Evolutionary conservation across 2,113 vertebrate species (phyloP).

Genomic region (Syngnathoides biaculeatus): DNA sequence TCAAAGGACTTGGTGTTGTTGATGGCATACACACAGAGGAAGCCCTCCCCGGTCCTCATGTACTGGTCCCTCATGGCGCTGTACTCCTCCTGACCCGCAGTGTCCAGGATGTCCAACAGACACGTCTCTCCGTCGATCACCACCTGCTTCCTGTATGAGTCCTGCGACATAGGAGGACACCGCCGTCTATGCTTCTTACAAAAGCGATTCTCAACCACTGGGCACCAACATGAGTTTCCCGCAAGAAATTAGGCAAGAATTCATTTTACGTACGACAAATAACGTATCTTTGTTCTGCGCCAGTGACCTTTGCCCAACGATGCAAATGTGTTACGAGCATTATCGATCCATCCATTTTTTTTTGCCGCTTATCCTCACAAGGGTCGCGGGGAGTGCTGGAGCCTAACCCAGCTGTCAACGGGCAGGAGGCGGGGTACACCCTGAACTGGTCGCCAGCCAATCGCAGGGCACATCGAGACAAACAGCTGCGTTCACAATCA

Average conservation of each 20-base stretch:
- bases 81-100: slow-evolving; percentile 79
- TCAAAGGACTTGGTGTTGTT: slow-evolving; percentile 83
- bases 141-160: slow-evolving; percentile 78
- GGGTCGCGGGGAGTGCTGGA: too few species aligned
- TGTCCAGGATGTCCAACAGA: slow-evolving; percentile 78
- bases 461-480: too few species aligned
- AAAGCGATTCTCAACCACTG: not conserved
- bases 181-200: not conserved
- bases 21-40: slow-evolving; percentile 86
- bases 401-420: too few species aligned
- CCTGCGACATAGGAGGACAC: slow-evolving; percentile 38
- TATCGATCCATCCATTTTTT: too few species aligned
- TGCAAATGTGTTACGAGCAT: too few species aligned
- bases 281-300: too few species aligned
- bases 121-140: slow-evolving; percentile 79
- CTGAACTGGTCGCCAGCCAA: too few species aligned
- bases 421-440: too few species aligned
- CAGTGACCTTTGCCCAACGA: too few species aligned
- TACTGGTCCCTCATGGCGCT: slow-evolving; percentile 86
- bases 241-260: not conserved
- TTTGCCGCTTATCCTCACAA: too few species aligned
- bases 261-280: not conserved
- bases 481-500: too few species aligned
- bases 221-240: too few species aligned
- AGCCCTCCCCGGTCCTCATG: slow-evolving; percentile 83